Evolutionary conservation across 2,888 invertebrate species (phyloP).

Genomic region (Psococerastis gibbosa): DNA sequence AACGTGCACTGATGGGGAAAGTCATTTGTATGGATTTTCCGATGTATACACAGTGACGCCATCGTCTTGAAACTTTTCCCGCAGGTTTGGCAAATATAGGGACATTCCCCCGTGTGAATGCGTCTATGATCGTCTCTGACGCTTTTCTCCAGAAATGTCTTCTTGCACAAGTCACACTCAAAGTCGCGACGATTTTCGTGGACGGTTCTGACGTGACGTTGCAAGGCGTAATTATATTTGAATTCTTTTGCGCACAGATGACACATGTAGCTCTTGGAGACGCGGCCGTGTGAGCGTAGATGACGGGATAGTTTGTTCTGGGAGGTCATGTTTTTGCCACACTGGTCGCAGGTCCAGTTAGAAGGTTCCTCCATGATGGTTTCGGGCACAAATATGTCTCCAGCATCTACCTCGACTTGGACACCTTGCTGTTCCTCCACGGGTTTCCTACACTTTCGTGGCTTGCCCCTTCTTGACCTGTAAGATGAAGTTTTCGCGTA

Average conservation of each 20-base stretch:
- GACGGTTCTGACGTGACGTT: conserved; percentile 17
- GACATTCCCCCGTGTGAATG: conserved; percentile 16
- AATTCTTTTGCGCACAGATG: conserved; percentile 30
- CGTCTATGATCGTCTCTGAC: conserved; percentile 16
- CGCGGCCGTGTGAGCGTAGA: not conserved
- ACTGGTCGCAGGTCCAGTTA: conserved; percentile 6
- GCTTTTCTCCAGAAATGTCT: conserved; percentile 15
- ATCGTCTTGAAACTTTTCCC: conserved; percentile 16
- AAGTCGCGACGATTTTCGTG: conserved; percentile 25
- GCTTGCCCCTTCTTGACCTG: too few relatives aligned
- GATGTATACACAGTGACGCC: conserved; percentile 16
- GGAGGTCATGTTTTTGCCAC: not conserved
- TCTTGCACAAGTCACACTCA: conserved; percentile 15
- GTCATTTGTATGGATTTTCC: conserved; percentile 15
- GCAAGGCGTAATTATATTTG: conserved; percentile 13
- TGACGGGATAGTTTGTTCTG: not conserved
- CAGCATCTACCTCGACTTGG: too few relatives aligned
- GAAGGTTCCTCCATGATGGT: too few relatives aligned
- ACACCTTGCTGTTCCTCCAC: too few relatives aligned
- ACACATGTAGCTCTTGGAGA: conserved; percentile 3
- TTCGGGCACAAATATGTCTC: not conserved
- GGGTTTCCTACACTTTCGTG: too few relatives aligned
- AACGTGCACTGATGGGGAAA: conserved; percentile 29
- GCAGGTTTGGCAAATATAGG: conserved; percentile 16
- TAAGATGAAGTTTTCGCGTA: too few relatives aligned